Percentiles rank a stretch among this genome's conserved stretches.
These are phyloP conservation scores for Sitodiplosis mosellana DNA, from an alignment of 1,140 invertebrate genomes.

Conservation along the genomic window DNA sequence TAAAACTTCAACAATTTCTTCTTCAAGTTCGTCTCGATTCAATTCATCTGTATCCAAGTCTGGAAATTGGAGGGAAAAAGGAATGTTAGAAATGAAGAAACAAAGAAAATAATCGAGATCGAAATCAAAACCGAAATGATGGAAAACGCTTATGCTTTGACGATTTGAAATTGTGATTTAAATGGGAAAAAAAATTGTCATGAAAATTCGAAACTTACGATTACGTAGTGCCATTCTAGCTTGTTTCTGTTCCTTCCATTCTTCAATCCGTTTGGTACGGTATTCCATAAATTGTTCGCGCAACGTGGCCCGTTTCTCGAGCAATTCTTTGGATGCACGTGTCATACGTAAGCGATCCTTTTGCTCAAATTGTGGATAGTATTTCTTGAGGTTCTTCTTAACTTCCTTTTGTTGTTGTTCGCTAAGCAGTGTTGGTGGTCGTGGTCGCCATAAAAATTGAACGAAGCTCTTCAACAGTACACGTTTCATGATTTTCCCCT, in stretches of 20 bases:
- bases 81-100: no score
- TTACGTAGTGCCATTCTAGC: slow-evolving; percentile 66
- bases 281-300: slow-evolving; percentile 78
- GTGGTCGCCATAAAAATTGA: slow-evolving; percentile 89
- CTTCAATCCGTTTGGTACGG: slow-evolving; percentile 48
- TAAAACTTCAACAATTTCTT: slow-evolving; percentile 94
- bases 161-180: slow-evolving; percentile 3
- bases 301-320: slow-evolving; percentile 79
- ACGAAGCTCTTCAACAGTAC: slow-evolving; percentile 83
- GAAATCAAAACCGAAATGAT: slow-evolving; percentile 6
- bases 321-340: slow-evolving; percentile 89
- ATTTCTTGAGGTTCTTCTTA: slow-evolving; percentile 96
- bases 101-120: slow-evolving; percentile 6
- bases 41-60: slow-evolving; percentile 85
- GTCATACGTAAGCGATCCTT: slow-evolving; percentile 86
- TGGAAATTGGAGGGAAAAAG: no score
- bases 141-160: neutral
- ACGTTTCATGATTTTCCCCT: slow-evolving; percentile 58
- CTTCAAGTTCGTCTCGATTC: slow-evolving; percentile 74
- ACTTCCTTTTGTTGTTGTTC: slow-evolving; percentile 79
- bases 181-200: slow-evolving; percentile 9
- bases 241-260: slow-evolving; percentile 59
- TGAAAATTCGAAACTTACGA: no score
- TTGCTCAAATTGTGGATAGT: slow-evolving; percentile 86
- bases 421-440: slow-evolving; percentile 68